Base-by-base conservation (phyloP, 2,113 vertebrate species). In the Corythoichthys intestinalis region DNA sequence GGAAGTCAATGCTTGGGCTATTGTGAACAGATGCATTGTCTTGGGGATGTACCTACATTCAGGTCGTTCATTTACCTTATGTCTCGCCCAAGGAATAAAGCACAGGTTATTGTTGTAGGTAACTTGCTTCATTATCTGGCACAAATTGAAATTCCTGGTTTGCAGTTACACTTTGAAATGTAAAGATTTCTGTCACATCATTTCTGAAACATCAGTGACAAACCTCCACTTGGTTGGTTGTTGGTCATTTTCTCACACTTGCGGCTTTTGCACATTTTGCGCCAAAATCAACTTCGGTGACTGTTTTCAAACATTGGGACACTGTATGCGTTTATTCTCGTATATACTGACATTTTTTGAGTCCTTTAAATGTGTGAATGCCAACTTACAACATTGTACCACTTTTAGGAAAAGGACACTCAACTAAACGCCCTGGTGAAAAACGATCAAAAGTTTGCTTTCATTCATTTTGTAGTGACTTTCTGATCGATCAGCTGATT, bases 401-500 rank as follows among this genome's bases (percentile, higher is more conserved):
- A 17, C 17, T 44, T 34, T 17, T 8, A 9, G 47, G 20, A 39
- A 12, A n/a, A 44, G 20, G n/a, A 67, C 59, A 13, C 2, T 2
- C 49, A 44, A 61, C n/a, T n/a, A 41, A 67, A 28, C 8, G 12
- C 10, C 46, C 28, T 70, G 78, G 74, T 41, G 66, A 72, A 62
- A 13, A 0, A 6, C 6, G 14, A 5, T 9, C 1, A 4, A 4
- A 62, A 62, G 11, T 11, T 41, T 3, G 15, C 13, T 37, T 38
- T 44, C 28, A 10, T 34, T 20, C 4, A 8, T 56, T 56, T 56
- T 28, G 17, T 4, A 11, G n/a, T 11, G 13, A 53, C 50, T 44
- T 37, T 35, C 41, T 44, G 41, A 44, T 44, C 1, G 41, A 28
- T 28, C 20, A 28, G 20, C 20, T 28, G 20, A 28, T 28, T 44